Evolutionary conservation across 2,113 vertebrate species (phyloP).

Genomic region (Lota lota): DNA sequence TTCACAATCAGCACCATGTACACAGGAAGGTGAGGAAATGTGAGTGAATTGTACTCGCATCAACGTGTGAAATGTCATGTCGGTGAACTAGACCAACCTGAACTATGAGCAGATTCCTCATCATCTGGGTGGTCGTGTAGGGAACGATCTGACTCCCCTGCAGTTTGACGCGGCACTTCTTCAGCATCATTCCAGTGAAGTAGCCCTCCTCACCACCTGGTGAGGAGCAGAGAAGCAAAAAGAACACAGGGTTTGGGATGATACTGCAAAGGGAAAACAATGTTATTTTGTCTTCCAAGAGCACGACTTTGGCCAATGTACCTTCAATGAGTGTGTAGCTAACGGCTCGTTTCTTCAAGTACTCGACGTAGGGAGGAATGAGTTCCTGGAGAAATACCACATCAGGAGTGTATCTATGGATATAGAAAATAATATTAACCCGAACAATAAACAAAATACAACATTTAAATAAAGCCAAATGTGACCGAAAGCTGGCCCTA

Average conservation of each 20-base stretch:
- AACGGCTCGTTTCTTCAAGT: slow-evolving; percentile 82
- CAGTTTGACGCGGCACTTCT: slow-evolving; percentile 84
- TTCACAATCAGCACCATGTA: too few relatives aligned
- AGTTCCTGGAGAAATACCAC: slow-evolving; percentile 94
- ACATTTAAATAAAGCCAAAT: not conserved
- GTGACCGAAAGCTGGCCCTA: too few relatives aligned
- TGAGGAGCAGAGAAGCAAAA: slow-evolving; percentile 15
- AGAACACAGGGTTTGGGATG: not conserved
- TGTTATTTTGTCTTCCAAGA: not conserved
- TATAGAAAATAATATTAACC: slow-evolving; percentile 10
- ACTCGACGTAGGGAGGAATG: slow-evolving; percentile 75
- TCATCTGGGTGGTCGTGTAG: slow-evolving; percentile 88
- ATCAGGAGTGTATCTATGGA: slow-evolving; percentile 87
- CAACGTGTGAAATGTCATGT: not conserved
- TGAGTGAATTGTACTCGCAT: not conserved
- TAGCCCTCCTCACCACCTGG: slow-evolving; percentile 84
- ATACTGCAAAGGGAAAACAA: not conserved
- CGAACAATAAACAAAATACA: not conserved
- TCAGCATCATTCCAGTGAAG: slow-evolving; percentile 90
- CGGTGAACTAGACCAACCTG: slow-evolving; percentile 69
- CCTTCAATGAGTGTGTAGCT: slow-evolving; percentile 87
- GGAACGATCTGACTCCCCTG: slow-evolving; percentile 78
- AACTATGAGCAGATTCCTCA: slow-evolving; percentile 89
- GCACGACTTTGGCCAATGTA: slow-evolving; percentile 6
- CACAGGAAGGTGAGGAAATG: not conserved